Percentiles rank a stretch among this genome's conserved stretches.
These are phyloP conservation scores for Polydrusus cervinus DNA, from an alignment of 2,888 invertebrate species.

Conservation along the genomic window DNA sequence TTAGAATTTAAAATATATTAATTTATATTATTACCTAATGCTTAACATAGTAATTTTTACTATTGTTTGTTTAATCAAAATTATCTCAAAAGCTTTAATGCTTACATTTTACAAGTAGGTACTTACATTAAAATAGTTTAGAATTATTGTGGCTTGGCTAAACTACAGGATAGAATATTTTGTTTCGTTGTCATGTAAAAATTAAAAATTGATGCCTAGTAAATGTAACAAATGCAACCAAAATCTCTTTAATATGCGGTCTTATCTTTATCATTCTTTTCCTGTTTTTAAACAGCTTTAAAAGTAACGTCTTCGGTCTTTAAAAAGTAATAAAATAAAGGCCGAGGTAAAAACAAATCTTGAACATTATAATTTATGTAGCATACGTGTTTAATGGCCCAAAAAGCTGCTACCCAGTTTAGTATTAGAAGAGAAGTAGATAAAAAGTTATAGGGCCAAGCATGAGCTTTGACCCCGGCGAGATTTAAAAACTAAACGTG, in stretches of 20 bases:
- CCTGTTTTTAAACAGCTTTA: background rate
- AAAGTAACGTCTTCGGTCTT: slow-evolving; percentile 5
- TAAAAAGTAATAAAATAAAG: slow-evolving; percentile 31
- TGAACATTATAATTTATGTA: slow-evolving; percentile 48
- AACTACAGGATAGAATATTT: too few species aligned
- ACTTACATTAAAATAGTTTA: too few species aligned
- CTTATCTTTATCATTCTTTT: background rate
- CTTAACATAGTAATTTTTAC: too few species aligned
- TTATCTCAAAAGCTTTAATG: too few species aligned
- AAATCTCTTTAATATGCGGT: background rate
- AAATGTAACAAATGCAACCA: too few species aligned
- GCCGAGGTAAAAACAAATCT: slow-evolving; percentile 38
- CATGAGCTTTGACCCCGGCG: slow-evolving; percentile 37
- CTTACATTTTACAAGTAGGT: too few species aligned
- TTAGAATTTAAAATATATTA: too few species aligned
- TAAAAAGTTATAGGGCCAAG: slow-evolving; percentile 50
- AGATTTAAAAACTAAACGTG: slow-evolving; percentile 51
- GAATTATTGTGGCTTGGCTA: too few species aligned
- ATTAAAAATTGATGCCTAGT: too few species aligned
- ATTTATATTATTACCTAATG: too few species aligned
- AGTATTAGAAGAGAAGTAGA: slow-evolving; percentile 46
- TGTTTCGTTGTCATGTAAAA: too few species aligned
- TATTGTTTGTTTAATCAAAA: too few species aligned
- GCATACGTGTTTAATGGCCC: slow-evolving; percentile 51
- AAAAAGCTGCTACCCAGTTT: slow-evolving; percentile 45